These are phyloP conservation scores for Dicaeum eximium DNA, from an alignment of 2,113 vertebrate species.

Conservation along the genomic window DNA sequence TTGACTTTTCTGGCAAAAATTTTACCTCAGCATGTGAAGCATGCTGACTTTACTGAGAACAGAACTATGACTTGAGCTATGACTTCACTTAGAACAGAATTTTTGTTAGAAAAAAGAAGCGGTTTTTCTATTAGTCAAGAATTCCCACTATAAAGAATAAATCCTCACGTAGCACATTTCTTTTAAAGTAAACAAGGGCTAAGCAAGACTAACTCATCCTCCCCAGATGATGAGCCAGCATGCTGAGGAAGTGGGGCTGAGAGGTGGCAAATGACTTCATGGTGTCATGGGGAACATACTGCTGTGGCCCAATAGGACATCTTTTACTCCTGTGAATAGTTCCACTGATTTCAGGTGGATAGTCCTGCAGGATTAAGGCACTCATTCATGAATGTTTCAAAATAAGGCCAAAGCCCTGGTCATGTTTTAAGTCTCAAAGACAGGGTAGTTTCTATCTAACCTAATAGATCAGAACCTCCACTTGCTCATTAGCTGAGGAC, in stretches of 20 bases:
- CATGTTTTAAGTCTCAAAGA: conserved; percentile 42
- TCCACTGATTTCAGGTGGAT: neutral
- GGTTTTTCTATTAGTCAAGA: neutral
- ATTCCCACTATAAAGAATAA: neutral
- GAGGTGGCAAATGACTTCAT: neutral
- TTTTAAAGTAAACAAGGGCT: neutral
- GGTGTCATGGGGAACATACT: neutral
- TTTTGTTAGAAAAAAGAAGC: neutral
- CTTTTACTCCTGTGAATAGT: neutral
- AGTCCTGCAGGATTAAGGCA: neutral
- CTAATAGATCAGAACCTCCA: conserved; percentile 41
- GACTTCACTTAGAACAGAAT: neutral
- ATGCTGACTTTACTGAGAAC: neutral
- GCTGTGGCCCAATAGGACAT: neutral
- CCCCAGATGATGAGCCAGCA: neutral
- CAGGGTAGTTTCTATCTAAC: conserved; percentile 3
- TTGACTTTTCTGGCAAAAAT: neutral
- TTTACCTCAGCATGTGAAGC: neutral
- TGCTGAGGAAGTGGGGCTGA: neutral
- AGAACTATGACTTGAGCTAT: neutral
- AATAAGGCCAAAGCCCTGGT: neutral
- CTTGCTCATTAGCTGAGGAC: conserved; percentile 54
- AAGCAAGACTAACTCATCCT: neutral
- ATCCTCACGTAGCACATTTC: neutral
- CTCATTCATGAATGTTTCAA: conserved; percentile 27